Base-by-base conservation (phyloP, 2,113 vertebrate genomes). In the Phylloscopus whistleri region DNA sequence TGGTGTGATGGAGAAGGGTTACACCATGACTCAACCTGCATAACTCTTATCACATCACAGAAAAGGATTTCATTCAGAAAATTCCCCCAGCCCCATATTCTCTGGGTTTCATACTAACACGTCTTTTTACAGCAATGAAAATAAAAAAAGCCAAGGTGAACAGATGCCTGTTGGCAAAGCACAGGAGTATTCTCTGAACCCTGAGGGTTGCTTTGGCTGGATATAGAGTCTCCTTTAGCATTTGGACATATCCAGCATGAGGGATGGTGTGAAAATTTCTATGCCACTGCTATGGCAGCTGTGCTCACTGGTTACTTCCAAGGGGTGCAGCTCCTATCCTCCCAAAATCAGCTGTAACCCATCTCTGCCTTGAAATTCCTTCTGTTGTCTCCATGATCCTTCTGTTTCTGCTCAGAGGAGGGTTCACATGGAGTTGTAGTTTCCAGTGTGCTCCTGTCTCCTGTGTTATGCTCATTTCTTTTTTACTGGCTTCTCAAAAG, bases 231-330 rank as follows among this genome's bases (percentile, higher is more conserved):
- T 1, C 4, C 30, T 84, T 89, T 28, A 70, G 11, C 28, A 24
- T 22, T 46, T 7, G 2, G 60, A 30, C 30, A 63, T 1, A 3
- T 18, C 56, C 19, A 70, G 17, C 11, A 33, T 22, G 8, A 73
- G 20, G 52, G 39, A 41, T 10, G 0, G 1, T 49, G 14, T 11
- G 28, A 41, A 80, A 46, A 21, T 16, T 28, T 44, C 44, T 3
- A 2, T n/a, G 23, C 4, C 35, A 18, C 9, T 52, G 26, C 17
- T 12, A 1, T 2, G 77, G 22, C 41, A 68, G 24, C n/a, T 0
- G 0, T 28, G 16, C 8, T 48, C 6, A 6, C 4, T 53, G 43
- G 12, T 24, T 51, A 46, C 37, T 59, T 23, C 39, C 14, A 18
- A 70, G 16, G 19, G 10, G 5, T 37, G 3, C 16, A 56, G 12